These are phyloP conservation scores for Clanis bilineata DNA, from an alignment of 2,888 invertebrate species.

Conservation along the genomic window DNA sequence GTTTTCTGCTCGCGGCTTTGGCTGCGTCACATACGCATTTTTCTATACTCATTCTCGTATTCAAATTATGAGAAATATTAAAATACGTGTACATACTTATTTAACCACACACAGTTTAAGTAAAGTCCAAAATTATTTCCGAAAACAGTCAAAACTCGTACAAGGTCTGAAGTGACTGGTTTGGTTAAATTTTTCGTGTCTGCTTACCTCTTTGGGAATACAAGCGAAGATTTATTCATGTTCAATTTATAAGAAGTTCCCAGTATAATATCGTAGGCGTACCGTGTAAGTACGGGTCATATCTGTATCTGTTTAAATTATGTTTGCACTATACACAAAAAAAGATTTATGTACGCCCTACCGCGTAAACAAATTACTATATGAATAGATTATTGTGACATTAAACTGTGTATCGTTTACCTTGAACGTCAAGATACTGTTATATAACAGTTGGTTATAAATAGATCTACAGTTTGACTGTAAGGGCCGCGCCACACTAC, in stretches of 20 bases:
- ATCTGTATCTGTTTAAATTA: conserved; percentile 15
- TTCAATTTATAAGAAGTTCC: conserved; percentile 1
- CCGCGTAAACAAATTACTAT: conserved; percentile 15
- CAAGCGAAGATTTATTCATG: conserved; percentile 3
- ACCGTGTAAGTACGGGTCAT: neutral
- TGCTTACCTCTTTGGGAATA: too few species aligned
- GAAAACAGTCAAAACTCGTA: too few species aligned
- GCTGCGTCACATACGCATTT: too few species aligned
- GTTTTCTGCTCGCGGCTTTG: too few species aligned
- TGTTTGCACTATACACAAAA: conserved; percentile 14
- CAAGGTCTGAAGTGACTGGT: too few species aligned
- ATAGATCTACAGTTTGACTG: neutral
- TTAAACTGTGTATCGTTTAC: conserved; percentile 11
- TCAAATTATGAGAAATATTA: too few species aligned
- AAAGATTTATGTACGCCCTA: conserved; percentile 14
- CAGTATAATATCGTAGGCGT: neutral
- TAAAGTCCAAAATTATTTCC: too few species aligned
- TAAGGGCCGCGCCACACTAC: too few species aligned
- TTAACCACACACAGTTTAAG: too few species aligned
- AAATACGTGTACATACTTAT: too few species aligned
- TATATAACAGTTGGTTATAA: neutral
- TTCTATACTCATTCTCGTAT: too few species aligned
- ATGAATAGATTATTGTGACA: conserved; percentile 13
- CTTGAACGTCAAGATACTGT: neutral
- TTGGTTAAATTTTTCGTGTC: too few species aligned